phyloP scores from a whole-genome alignment of 2,113 vertebrate species.

The Forbesichthys agassizii region DNA sequence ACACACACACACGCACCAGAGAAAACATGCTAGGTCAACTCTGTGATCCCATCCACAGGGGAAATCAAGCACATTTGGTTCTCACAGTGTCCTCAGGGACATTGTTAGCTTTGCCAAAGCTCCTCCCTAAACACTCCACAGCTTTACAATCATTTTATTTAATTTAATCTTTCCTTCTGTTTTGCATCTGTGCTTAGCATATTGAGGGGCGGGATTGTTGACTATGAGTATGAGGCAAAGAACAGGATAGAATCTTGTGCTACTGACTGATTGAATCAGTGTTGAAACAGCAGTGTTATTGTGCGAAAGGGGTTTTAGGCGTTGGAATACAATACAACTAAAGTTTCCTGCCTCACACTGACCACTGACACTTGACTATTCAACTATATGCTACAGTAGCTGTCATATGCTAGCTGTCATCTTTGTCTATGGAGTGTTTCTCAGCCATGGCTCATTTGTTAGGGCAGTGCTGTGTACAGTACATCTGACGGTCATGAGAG shows the following conservation, averaged over 20 bases:
- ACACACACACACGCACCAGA: neutral
- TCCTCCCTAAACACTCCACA: neutral
- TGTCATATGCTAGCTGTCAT: no score
- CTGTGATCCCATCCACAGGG: neutral
- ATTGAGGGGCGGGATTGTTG: neutral
- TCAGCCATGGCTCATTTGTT: no score
- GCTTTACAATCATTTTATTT: neutral
- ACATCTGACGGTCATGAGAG: no score
- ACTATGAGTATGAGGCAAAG: neutral
- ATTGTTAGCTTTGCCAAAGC: conserved; percentile 5
- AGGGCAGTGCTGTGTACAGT: neutral
- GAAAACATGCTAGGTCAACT: neutral
- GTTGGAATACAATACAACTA: no score
- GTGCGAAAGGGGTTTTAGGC: neutral
- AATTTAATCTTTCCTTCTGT: neutral
- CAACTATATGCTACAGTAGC: no score
- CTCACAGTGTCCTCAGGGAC: neutral
- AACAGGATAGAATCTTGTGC: neutral
- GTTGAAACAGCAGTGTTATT: neutral
- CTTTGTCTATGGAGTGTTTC: no score
- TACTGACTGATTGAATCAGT: neutral
- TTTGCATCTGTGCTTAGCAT: neutral
- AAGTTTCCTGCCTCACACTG: no score
- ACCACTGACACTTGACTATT: no score
- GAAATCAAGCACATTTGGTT: neutral